Evolutionary conservation across 23 tunicate species (phyloP).

Genomic region (Styela clava): DNA sequence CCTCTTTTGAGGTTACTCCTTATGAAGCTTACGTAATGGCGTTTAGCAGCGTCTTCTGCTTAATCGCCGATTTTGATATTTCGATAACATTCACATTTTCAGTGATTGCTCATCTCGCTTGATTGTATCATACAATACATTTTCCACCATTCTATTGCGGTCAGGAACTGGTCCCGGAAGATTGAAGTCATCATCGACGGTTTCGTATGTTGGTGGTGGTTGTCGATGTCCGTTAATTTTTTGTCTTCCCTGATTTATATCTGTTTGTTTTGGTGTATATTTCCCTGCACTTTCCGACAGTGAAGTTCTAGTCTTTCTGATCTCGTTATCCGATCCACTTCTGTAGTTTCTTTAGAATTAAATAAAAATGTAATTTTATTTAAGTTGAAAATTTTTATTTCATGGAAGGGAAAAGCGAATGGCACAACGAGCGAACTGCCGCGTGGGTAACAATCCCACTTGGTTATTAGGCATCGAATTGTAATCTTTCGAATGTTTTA

Average conservation of each 20-base stretch:
- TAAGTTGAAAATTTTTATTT: too few species aligned
- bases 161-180: not conserved
- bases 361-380: too few species aligned
- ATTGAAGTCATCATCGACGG: not conserved
- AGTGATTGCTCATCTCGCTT: not conserved
- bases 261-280: not conserved
- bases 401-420: too few species aligned
- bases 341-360: too few species aligned
- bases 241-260: not conserved
- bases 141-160: not conserved
- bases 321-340: not conserved
- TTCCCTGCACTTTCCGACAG: not conserved
- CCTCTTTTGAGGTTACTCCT: too few species aligned
- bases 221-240: not conserved
- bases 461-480: too few species aligned
- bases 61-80: too few species aligned
- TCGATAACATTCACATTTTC: not conserved
- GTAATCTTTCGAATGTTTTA: too few species aligned
- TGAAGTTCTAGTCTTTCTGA: not conserved
- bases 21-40: too few species aligned
- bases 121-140: not conserved
- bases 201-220: not conserved
- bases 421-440: too few species aligned
- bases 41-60: too few species aligned
- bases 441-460: too few species aligned